Percentiles rank a stretch among this genome's conserved stretches.
These are phyloP conservation scores for Petromus typicus DNA, from an alignment of 2,113 vertebrate species.

Conservation along the genomic window DNA sequence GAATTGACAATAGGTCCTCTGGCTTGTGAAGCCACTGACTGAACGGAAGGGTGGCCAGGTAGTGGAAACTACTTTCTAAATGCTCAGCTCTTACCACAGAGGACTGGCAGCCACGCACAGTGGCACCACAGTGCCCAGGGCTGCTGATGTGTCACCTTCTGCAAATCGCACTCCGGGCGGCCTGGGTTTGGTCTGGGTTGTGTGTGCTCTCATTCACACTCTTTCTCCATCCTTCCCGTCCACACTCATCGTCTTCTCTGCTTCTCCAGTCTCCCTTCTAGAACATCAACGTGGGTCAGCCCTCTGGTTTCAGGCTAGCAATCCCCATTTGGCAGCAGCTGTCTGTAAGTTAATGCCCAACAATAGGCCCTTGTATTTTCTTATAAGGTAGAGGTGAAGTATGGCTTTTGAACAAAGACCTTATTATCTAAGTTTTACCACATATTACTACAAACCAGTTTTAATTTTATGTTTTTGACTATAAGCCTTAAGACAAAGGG, in stretches of 20 bases:
- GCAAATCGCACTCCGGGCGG: not conserved
- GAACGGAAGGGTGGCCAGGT: not conserved
- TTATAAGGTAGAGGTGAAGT: slow-evolving; percentile 3
- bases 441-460: slow-evolving; percentile 18
- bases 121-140: not conserved
- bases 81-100: not conserved
- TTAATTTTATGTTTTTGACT: slow-evolving; percentile 25
- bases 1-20: not conserved
- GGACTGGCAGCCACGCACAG: not conserved
- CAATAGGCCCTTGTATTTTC: slow-evolving; percentile 60
- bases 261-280: not conserved
- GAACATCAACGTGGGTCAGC: not conserved
- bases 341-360: slow-evolving; percentile 14
- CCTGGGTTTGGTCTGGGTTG: not conserved
- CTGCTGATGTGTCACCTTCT: not conserved
- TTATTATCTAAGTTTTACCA: slow-evolving; percentile 40
- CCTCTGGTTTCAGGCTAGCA: not conserved
- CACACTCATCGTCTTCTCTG: not conserved
- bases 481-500: slow-evolving; percentile 36
- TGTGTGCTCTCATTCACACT: not conserved
- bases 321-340: slow-evolving; percentile 41
- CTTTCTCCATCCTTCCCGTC: accelerated
- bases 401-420: slow-evolving; percentile 51
- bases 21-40: not conserved
- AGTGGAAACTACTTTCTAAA: not conserved